Evolutionary conservation across 2,113 vertebrate genomes (phyloP), one percentile per base, ranked within the genome.

Genomic region (Sebastes schlegelii): DNA sequence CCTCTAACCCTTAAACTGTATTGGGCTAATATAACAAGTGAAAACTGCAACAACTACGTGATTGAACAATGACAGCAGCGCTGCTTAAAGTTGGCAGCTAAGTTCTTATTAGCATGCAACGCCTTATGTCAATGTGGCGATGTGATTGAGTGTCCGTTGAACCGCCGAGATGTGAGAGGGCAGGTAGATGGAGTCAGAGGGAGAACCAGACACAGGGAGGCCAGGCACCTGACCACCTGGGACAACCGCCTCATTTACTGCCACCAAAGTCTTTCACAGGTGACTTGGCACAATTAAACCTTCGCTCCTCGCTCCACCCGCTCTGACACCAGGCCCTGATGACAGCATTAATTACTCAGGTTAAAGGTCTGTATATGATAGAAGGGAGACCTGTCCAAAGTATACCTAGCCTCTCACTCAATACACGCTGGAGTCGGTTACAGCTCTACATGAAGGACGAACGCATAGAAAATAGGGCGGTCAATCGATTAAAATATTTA

Each of bases 231-330:
- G 26, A 26, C 26, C 73, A 80, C 45, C 63, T 63, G 72, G 85
- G 87, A 89, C 86, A 86, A 79, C 89, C 67, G 85, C 85, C 82
- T 92, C 88, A 91, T 92, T 91, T 79, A 88, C 80, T 66, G 69
- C 78, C 67, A 70, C 46, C 21, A 23, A 19, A 14, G 54, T 78
- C 91, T 90, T 91, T 92, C 81, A 93, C 79, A 91, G 87, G 86
- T 86, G 88, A 91, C 75, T 83, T 75, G 57, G 90, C 86, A 87
- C 85, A 90, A 92, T 93, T 92, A 92, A 74, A 88, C 82, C 60
- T 57, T 34, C 34, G 78, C 77, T 9, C 82, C 55, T 45, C 66
- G 11, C 58, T 82, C 63, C 72, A 61, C 74, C 70, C 69, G 64
- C 64, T 46, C 72, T 82, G 74, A 88, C 82, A 86, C 60, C 43